Percentiles rank a stretch among this genome's conserved stretches.
These are phyloP conservation scores for Scaptomyza cyrtandrae DNA, from an alignment of 2,888 invertebrate genomes.

Conservation along the genomic window DNA sequence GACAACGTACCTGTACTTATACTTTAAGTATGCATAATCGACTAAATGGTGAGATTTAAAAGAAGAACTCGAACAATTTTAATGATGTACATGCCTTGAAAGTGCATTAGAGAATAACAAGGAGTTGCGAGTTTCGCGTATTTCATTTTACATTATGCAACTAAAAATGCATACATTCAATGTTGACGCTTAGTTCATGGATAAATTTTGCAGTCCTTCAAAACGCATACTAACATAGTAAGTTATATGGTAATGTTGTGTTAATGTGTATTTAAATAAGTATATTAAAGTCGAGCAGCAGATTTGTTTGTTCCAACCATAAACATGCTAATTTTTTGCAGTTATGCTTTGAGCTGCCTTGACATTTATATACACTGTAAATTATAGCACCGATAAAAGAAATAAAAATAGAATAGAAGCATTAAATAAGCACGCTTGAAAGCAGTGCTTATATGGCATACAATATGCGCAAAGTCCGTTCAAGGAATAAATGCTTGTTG, in stretches of 20 bases:
- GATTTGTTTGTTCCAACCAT: constrained; percentile 18
- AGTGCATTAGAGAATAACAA: not conserved
- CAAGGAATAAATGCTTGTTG: constrained; percentile 11
- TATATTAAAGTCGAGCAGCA: constrained; percentile 22
- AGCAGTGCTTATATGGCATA: constrained; percentile 26
- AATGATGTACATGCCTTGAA: not conserved
- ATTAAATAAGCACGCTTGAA: constrained; percentile 51
- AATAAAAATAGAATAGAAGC: constrained; percentile 36
- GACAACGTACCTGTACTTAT: constrained; percentile 13
- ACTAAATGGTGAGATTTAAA: not conserved
- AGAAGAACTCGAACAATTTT: not conserved
- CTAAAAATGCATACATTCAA: not conserved
- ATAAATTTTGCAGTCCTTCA: too few species aligned
- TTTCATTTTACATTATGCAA: too few species aligned
- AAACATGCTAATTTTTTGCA: constrained; percentile 75
- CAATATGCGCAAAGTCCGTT: constrained; percentile 27
- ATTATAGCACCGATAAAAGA: constrained; percentile 32
- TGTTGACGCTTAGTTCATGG: not conserved
- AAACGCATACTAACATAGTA: too few species aligned
- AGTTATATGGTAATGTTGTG: not conserved
- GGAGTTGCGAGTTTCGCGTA: too few species aligned
- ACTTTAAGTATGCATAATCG: constrained; percentile 7
- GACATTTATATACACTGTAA: constrained; percentile 45
- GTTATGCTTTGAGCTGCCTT: constrained; percentile 71
- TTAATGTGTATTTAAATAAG: not conserved